Evolutionary conservation across 2,888 invertebrate species (phyloP).

Genomic region (Caenorhabditis imperialis): DNA sequence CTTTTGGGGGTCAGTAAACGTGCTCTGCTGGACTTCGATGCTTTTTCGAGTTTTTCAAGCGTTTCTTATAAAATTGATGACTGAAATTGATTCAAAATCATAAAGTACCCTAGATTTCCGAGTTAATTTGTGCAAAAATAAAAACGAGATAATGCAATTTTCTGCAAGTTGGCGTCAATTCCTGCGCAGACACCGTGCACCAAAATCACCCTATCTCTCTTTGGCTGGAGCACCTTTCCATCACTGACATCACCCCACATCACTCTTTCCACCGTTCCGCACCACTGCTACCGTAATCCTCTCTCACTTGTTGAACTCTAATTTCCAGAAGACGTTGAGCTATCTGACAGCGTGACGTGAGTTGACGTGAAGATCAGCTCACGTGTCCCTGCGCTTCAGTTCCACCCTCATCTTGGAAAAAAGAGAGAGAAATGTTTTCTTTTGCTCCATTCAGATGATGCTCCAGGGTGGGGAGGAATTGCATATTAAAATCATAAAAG

Average conservation of each 20-base stretch:
- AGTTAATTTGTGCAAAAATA: no score
- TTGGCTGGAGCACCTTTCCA: no score
- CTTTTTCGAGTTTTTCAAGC: no score
- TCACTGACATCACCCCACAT: constrained; percentile 4
- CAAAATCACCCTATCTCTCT: no score
- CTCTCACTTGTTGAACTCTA: neutral
- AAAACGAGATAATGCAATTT: no score
- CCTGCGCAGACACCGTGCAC: no score
- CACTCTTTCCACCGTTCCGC: constrained; percentile 21
- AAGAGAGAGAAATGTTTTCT: constrained; percentile 6
- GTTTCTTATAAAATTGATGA: no score
- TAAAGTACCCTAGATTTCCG: no score
- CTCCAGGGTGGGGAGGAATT: constrained; percentile 10
- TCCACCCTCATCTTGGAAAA: constrained; percentile 14
- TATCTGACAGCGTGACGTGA: constrained; percentile 9
- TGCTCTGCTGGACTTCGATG: no score
- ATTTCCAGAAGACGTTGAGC: constrained; percentile 1
- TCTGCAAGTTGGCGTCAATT: no score
- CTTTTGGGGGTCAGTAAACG: no score
- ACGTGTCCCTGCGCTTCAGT: constrained; percentile 31
- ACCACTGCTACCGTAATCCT: constrained; percentile 24
- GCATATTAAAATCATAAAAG: constrained; percentile 23
- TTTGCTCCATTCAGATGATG: constrained; percentile 9
- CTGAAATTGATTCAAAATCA: no score
- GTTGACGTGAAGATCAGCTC: constrained; percentile 43